Conservation (phyloP, 1,140 invertebrate genomes). For the Drepana arcuata region DNA sequence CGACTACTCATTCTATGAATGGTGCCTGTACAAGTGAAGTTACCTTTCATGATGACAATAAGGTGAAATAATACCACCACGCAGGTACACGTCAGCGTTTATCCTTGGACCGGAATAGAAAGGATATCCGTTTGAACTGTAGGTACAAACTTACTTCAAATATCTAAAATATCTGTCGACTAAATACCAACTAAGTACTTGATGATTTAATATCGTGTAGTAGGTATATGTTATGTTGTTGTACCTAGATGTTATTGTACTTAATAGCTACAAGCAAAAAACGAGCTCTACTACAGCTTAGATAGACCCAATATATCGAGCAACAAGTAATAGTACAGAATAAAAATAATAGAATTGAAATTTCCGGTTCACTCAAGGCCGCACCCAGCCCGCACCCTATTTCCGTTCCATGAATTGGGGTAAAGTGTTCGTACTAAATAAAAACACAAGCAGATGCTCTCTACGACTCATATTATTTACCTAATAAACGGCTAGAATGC, state of each 20-base stretch:
- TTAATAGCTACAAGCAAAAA: too few species aligned
- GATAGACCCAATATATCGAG: too few species aligned
- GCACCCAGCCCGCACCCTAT: conserved; percentile 49
- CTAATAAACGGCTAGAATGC: background rate
- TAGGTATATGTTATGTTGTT: too few species aligned
- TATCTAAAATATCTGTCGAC: too few species aligned
- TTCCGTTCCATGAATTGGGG: conserved; percentile 40
- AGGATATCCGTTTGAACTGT: conserved; percentile 60
- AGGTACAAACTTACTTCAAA: too few species aligned
- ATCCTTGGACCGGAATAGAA: conserved; percentile 56
- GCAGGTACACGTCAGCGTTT: conserved; percentile 40
- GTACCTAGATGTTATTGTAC: too few species aligned
- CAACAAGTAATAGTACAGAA: too few species aligned
- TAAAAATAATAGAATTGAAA: conserved; percentile 32
- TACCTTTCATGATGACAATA: conserved; percentile 16
- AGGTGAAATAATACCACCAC: conserved; percentile 35
- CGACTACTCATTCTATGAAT: conserved; percentile 7
- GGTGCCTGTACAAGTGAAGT: too few species aligned
- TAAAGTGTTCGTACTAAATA: conserved; percentile 22
- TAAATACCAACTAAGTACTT: too few species aligned
- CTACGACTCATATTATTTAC: background rate
- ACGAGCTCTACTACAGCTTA: too few species aligned
- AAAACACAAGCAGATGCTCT: conserved; percentile 26
- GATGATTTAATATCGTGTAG: too few species aligned
- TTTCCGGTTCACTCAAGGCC: conserved; percentile 55